Evolutionary conservation across 2,888 invertebrate species (phyloP).

Genomic region (Papilio protenor): DNA sequence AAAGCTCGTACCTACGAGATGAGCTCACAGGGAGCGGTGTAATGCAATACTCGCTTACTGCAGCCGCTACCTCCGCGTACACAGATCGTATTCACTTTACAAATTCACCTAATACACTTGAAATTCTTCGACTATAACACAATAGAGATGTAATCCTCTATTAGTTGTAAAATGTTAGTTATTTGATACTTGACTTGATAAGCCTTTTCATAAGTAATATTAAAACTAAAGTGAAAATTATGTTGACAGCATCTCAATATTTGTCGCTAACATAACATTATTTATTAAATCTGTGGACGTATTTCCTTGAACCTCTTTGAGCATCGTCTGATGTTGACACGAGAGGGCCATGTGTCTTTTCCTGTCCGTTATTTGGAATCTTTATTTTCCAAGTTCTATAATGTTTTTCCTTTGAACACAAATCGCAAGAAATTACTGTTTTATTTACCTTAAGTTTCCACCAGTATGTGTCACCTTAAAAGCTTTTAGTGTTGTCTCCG

Average conservation of each 20-base stretch:
- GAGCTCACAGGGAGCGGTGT: background rate
- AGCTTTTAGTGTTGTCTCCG: too few species aligned
- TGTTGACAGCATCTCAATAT: background rate
- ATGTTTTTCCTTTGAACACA: background rate
- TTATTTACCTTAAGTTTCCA: too few species aligned
- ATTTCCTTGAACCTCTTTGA: background rate
- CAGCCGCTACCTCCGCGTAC: background rate
- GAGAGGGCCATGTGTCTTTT: background rate
- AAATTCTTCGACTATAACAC: too few species aligned
- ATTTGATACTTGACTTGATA: background rate
- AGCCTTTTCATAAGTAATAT: background rate
- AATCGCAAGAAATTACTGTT: background rate
- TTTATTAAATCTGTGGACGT: background rate
- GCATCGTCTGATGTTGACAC: constrained; percentile 8
- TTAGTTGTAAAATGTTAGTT: background rate
- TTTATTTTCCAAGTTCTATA: constrained; percentile 1
- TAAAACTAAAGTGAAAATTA: background rate
- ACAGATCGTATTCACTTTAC: background rate
- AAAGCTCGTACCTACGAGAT: background rate
- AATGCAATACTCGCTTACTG: background rate
- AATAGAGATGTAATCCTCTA: too few species aligned
- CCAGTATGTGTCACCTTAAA: too few species aligned
- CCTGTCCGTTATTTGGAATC: background rate
- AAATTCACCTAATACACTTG: background rate
- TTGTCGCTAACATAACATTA: background rate